These are phyloP conservation scores for Synergus itoensis DNA, from an alignment of 2,888 invertebrate genomes.

Conservation along the genomic window DNA sequence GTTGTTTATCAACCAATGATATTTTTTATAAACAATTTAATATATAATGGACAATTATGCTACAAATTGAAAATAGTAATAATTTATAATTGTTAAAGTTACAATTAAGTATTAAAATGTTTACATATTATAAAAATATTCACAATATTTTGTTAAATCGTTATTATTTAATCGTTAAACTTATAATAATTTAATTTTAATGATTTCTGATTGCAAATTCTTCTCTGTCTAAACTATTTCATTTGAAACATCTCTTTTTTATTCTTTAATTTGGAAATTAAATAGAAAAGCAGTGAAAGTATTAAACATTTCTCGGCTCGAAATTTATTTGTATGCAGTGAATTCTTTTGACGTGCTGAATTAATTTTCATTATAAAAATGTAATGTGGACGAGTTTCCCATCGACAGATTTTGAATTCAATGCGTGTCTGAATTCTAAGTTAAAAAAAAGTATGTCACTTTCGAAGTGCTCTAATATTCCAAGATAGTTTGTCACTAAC, in stretches of 20 bases:
- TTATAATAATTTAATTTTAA: background rate
- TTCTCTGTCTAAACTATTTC: background rate
- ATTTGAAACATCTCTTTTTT: too few relatives aligned
- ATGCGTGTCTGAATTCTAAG: slow-evolving; percentile 1
- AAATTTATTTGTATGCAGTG: background rate
- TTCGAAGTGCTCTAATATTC: slow-evolving; percentile 5
- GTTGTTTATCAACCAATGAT: background rate
- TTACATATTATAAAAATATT: background rate
- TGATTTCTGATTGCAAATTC: background rate
- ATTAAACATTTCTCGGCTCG: background rate
- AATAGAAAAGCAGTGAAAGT: background rate
- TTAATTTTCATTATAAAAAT: background rate
- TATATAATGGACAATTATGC: background rate
- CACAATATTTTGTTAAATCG: background rate
- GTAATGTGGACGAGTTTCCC: background rate
- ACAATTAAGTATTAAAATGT: background rate
- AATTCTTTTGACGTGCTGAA: background rate
- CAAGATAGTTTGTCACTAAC: background rate
- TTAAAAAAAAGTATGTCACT: slow-evolving; percentile 10
- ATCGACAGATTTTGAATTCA: slow-evolving; percentile 14
- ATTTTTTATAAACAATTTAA: background rate
- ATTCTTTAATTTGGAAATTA: too few relatives aligned
- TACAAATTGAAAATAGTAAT: background rate
- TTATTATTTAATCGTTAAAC: background rate
- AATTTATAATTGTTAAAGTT: background rate